Evolutionary conservation across 2,888 invertebrate species (phyloP), one percentile per base, ranked within the genome.

Genomic region (Lysandra bellargus): DNA sequence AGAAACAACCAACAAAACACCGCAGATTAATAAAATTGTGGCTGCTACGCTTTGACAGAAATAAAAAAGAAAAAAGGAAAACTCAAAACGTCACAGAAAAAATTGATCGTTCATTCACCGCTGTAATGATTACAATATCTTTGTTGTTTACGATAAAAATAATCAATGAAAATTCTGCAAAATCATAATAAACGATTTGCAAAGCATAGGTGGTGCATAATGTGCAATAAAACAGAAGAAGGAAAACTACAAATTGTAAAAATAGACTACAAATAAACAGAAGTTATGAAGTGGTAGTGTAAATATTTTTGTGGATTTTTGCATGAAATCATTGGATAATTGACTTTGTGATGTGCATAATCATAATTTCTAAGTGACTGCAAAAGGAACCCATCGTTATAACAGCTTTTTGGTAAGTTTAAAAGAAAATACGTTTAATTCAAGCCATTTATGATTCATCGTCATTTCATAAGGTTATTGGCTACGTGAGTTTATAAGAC

Each of bases 71-170:
- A 75, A 53, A 75, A 14, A 53, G 17, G 30, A 75, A 57, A 57
- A 57, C 17, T 57, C 30, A 76, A 53, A 74, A 44, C 74, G 74
- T 74, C 74, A 76, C 57, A 76, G 30, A 76, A 89, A 92, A 91
- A 92, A 87, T 87, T 87, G 93, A 93, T 93, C 93, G 93, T 94
- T 94, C 94, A 94, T 93, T 93, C 94, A 94, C 94, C 93, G 93
- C 93, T 91, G 92, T 91, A 75, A 76, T 76, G 76, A 76, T 76
- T 76, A 76, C 76, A 76, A 33, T 93, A 92, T 93, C 93, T 93
- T 93, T 91, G 92, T 89, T 92, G 93, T 93, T 93, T 91, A 92
- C 90, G 91, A 89, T 90, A 89, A 90, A 91, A 88, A 91, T 91
- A 92, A 91, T 91, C 92, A 92, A 93, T 91, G 90, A 90, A 87